These are phyloP conservation scores for Sebastes elongatus DNA, from an alignment of 2,797 vertebrate genomes.

Conservation along the genomic window DNA sequence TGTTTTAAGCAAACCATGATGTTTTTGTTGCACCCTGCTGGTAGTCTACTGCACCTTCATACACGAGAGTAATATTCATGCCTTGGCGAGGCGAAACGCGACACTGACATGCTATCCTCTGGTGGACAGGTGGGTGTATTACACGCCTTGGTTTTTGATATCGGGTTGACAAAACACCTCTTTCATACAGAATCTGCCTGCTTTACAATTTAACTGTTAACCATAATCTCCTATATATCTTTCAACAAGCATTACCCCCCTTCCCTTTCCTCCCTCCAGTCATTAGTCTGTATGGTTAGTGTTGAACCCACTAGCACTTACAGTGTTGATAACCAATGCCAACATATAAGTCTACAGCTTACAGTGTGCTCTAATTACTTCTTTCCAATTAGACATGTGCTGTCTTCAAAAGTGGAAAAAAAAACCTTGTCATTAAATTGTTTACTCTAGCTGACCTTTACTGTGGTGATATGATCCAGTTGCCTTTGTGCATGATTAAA, in stretches of 20 bases:
- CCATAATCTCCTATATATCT: neutral
- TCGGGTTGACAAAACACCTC: neutral
- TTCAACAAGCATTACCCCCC: neutral
- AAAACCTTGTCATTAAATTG: conserved; percentile 40
- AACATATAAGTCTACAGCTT: neutral
- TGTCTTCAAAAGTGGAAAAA: conserved; percentile 31
- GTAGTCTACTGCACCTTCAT: too few relatives aligned
- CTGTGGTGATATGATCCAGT: conserved; percentile 41
- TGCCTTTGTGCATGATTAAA: conserved; percentile 60
- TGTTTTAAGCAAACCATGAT: too few relatives aligned
- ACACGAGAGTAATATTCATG: too few relatives aligned
- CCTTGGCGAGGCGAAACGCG: too few relatives aligned
- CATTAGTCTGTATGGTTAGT: conserved; percentile 33
- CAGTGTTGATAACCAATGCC: conserved; percentile 24
- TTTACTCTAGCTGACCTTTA: conserved; percentile 71
- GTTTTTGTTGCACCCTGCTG: too few relatives aligned
- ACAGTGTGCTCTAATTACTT: conserved; percentile 31
- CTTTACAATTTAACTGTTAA: neutral
- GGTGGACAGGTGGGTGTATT: too few relatives aligned
- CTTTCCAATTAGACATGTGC: conserved; percentile 20
- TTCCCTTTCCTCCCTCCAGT: neutral
- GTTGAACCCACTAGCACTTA: conserved; percentile 1
- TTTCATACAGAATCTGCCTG: neutral
- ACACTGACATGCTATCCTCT: too few relatives aligned
- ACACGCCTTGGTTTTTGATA: too few relatives aligned